A percentile compares a stretch with the other conserved stretches of the same genome.
Evolutionary conservation across 1,140 invertebrate genomes (phyloP).

Genomic region (Ostrea denselamellosa): DNA sequence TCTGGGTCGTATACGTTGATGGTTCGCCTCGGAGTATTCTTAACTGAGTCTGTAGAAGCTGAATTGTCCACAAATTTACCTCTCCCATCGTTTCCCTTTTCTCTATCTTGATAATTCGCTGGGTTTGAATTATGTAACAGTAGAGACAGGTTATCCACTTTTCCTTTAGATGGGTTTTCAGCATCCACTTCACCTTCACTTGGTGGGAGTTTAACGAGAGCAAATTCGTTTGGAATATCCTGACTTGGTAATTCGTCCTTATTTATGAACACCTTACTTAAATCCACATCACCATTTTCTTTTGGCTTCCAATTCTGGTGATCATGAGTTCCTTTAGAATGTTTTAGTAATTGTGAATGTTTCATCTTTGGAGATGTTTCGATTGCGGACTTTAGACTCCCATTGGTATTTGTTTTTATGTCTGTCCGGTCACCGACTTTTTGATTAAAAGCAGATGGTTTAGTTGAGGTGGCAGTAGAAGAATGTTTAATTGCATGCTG

Average conservation of each 20-base stretch:
- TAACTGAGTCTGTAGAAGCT: background rate
- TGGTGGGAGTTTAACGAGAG: background rate
- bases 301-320: background rate
- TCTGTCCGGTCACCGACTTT: background rate
- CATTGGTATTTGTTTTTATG: background rate
- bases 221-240: background rate
- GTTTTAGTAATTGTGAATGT: too few species aligned
- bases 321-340: too few species aligned
- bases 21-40: background rate
- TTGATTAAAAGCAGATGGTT: background rate
- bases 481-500: background rate
- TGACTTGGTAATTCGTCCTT: constrained; percentile 1
- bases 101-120: background rate
- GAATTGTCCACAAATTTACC: background rate
- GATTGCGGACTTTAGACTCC: too few species aligned
- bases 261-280: background rate
- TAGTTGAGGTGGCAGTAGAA: background rate
- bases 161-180: background rate
- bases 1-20: background rate
- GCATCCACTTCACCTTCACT: background rate
- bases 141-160: background rate
- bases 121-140: background rate
- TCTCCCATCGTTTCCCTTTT: background rate
- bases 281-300: background rate
- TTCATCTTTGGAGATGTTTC: too few species aligned